Base-by-base conservation (phyloP, 2,888 invertebrate genomes). In the Epiblema foenella region DNA sequence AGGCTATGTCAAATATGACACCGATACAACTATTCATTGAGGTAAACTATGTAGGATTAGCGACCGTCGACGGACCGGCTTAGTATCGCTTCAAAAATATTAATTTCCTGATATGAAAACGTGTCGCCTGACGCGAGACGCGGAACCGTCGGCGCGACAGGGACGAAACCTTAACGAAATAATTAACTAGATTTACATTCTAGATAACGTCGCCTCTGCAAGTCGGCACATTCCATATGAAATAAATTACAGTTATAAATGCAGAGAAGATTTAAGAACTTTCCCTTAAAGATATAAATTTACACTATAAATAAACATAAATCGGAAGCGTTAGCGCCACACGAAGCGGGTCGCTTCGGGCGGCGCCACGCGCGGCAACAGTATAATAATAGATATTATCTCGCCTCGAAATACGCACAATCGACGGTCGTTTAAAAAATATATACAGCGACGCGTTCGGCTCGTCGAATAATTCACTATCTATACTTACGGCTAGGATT, bases 1-100 rank as follows among this genome's bases (percentile, higher is more conserved):
- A 93, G 93, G 92, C 93, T 91, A 87, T 89, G 93, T 91, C 92
- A 90, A 88, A 86, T 86, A 87, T 88, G 91, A 92, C 91, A 89
- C 84, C 83, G 83, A 88, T 91, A 90, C 85, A 88, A 88, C 90
- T 91, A 92, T 85, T 84, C 87, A 89, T 86, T 91, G 92, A 93
- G 93, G 93, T 92, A 93, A 91, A 89, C 89, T 89, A 90, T 89
- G 89, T 90, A 92, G 92, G 92, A 93, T 89, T 84, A 86, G 83
- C 82, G 87, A 83, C 85, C 86, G 85, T 52, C 66, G 81, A 81
- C 82, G 81, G 76, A 80, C 82, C 85, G 85, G 85, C 88, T 83
- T 82, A 81, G 82, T 84, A 84, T 85, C 84, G 85, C 82, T 82
- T 81, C 87, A 83, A 83, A 79, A 85, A 84, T 83, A 83, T 85